Evolutionary conservation across 1,140 invertebrate genomes (phyloP).

Genomic region (Bombus waltoni): DNA sequence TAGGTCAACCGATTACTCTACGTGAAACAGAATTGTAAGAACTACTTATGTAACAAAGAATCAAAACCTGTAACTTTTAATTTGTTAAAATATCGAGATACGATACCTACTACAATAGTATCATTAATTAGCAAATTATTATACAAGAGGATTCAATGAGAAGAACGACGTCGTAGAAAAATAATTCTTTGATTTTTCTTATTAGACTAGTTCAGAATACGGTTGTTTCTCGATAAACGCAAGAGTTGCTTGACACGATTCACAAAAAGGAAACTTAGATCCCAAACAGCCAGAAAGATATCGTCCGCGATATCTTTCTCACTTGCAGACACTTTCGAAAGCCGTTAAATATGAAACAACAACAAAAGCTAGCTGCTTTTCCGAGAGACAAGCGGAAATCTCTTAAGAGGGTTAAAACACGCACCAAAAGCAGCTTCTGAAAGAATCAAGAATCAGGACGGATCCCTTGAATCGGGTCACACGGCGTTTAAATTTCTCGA

Average conservation of each 20-base stretch:
- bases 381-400: not conserved
- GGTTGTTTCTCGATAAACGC: not conserved
- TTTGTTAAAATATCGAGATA: too few relatives aligned
- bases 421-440: not conserved
- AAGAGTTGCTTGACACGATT: not conserved
- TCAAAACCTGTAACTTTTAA: not conserved
- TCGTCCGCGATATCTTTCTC: slow-evolving; percentile 9
- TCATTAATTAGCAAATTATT: too few relatives aligned
- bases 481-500: slow-evolving; percentile 65
- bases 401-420: slow-evolving; percentile 31
- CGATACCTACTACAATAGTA: too few relatives aligned
- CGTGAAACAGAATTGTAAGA: not conserved
- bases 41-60: not conserved
- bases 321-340: not conserved
- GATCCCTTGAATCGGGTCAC: not conserved
- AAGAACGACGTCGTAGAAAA: not conserved
- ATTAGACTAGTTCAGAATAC: not conserved
- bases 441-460: not conserved
- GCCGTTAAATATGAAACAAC: slow-evolving; percentile 30
- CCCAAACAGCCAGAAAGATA: not conserved
- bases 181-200: not conserved
- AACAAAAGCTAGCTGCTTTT: not conserved
- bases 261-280: not conserved
- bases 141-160: not conserved
- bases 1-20: not conserved